Evolutionary conservation across 1,140 invertebrate species (phyloP).

Genomic region (Thrips palmi): DNA sequence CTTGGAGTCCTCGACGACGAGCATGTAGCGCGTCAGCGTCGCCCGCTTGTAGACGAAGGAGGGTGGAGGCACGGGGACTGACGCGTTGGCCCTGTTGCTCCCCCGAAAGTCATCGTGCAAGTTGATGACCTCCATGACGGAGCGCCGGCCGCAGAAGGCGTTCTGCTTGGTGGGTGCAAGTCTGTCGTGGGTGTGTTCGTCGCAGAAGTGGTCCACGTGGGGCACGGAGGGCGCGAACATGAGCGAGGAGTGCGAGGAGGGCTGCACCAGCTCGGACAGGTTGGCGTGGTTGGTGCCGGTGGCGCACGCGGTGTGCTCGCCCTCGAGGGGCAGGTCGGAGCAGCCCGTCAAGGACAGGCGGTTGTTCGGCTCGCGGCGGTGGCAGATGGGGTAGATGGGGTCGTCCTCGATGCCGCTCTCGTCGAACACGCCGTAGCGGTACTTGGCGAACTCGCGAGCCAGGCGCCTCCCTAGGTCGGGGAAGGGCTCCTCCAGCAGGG

Average conservation of each 20-base stretch:
- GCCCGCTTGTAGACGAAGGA: conserved; percentile 27
- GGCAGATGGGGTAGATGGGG: conserved; percentile 34
- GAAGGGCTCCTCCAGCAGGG: conserved; percentile 17
- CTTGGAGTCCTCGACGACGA: conserved; percentile 32
- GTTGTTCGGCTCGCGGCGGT: conserved; percentile 21
- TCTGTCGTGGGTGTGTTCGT: conserved; percentile 35
- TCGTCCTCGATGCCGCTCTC: conserved; percentile 39
- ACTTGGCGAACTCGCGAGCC: conserved; percentile 42
- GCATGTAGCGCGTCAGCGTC: conserved; percentile 28
- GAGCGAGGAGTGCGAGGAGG: conserved; percentile 30
- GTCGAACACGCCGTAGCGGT: conserved; percentile 49
- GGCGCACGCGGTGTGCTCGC: conserved; percentile 13
- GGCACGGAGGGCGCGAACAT: conserved; percentile 29
- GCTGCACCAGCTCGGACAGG: conserved; percentile 22
- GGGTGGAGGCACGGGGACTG: conserved; percentile 19
- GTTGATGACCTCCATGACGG: conserved; percentile 38
- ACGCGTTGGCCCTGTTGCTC: conserved; percentile 7
- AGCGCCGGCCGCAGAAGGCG: conserved; percentile 35
- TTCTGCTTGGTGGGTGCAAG: conserved; percentile 50
- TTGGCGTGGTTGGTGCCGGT: conserved; percentile 16
- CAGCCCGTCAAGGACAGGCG: conserved; percentile 24
- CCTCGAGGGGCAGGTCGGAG: conserved; percentile 26
- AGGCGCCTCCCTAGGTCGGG: conserved; percentile 27
- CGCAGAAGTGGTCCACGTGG: conserved; percentile 36
- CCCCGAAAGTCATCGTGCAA: conserved; percentile 40